Percentiles rank a stretch among this genome's conserved stretches.
phyloP scores from a whole-genome alignment of 2,113 vertebrate genomes.

The Isurus oxyrinchus region DNA sequence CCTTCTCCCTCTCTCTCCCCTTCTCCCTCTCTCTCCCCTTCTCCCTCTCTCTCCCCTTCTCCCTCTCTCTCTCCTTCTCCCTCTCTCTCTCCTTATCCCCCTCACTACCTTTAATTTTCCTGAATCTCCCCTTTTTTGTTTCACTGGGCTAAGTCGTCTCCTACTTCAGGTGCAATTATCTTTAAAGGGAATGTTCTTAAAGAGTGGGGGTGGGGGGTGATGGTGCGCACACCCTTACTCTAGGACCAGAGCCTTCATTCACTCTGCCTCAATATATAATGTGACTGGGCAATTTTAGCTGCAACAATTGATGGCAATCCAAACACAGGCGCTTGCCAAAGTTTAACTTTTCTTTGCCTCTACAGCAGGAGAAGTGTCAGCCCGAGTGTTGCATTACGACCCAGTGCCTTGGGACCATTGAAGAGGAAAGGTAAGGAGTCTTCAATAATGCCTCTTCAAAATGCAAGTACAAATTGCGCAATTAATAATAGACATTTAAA shows the following conservation, averaged over 20 bases:
- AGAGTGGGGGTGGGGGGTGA: not conserved
- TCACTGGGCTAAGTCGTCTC: not conserved
- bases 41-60: no score
- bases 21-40: no score
- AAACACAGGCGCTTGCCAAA: not conserved
- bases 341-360: constrained; percentile 22
- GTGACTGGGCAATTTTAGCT: not conserved
- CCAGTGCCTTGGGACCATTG: constrained; percentile 54
- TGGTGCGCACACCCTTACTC: not conserved
- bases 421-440: constrained; percentile 61
- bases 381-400: constrained; percentile 49
- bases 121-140: not conserved
- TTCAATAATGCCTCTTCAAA: not conserved
- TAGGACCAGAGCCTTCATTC: not conserved
- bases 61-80: no score
- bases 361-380: constrained; percentile 52
- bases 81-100: accelerated
- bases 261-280: not conserved
- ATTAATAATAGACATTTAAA: not conserved
- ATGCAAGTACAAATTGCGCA: not conserved
- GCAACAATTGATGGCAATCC: not conserved
- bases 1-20: not conserved
- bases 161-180: not conserved
- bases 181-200: not conserved
- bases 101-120: not conserved